Conservation (phyloP, 2,113 vertebrate genomes). For the Tupaia tana region DNA sequence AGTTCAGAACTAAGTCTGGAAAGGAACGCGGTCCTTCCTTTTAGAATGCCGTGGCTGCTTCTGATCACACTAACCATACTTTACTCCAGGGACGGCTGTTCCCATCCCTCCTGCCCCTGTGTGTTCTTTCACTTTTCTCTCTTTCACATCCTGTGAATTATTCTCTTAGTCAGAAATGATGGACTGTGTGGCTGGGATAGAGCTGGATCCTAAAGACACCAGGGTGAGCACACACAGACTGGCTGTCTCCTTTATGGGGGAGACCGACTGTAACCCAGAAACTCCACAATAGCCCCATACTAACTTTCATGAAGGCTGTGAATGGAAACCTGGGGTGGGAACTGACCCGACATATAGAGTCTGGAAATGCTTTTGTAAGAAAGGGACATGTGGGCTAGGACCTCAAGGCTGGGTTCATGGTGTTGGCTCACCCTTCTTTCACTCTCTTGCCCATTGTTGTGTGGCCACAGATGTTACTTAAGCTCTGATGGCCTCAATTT, state of each 20-base stretch:
- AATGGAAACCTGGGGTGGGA: neutral
- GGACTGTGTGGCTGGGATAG: neutral
- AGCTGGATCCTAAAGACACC: neutral
- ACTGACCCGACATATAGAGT: neutral
- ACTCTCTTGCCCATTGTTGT: neutral
- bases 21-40: neutral
- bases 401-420: neutral
- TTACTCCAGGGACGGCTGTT: neutral
- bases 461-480: neutral
- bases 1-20: neutral
- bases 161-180: neutral
- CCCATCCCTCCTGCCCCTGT: neutral
- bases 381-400: neutral
- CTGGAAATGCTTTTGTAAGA: neutral
- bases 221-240: neutral
- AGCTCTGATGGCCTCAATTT: neutral
- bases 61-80: rapidly evolving
- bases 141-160: neutral
- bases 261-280: neutral
- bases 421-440: neutral
- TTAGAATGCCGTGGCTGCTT: neutral
- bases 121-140: neutral
- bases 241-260: too few species aligned
- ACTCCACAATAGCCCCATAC: neutral
- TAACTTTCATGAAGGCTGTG: too few species aligned